These are phyloP conservation scores for Urophycis tenuis DNA, from an alignment of 2,797 vertebrate genomes.

Conservation along the genomic window DNA sequence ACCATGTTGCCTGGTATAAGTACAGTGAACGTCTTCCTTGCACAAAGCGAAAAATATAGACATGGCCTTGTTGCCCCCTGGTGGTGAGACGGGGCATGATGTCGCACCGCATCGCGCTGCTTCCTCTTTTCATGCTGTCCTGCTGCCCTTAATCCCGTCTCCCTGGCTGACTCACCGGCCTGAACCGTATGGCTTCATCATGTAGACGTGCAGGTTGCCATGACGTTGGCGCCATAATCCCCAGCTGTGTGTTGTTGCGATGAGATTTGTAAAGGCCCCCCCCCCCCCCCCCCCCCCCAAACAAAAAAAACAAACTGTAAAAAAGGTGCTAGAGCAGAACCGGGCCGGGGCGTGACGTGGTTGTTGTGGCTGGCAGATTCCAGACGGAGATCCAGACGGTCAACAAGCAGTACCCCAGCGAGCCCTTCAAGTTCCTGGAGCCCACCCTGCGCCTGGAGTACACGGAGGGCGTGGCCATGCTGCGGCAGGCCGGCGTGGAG, in stretches of 20 bases:
- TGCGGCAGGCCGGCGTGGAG: slow-evolving; percentile 87
- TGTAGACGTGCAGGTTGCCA: neutral
- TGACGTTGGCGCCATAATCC: neutral
- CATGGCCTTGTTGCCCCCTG: slow-evolving; percentile 46
- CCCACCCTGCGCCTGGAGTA: slow-evolving; percentile 93
- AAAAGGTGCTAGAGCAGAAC: too few species aligned
- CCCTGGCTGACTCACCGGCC: neutral
- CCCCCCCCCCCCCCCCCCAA: too few species aligned
- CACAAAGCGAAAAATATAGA: slow-evolving; percentile 8
- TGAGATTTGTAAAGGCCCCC: neutral
- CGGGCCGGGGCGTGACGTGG: too few species aligned
- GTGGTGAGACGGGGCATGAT: slow-evolving; percentile 35
- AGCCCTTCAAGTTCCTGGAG: slow-evolving; percentile 97
- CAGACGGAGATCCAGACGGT: slow-evolving; percentile 95
- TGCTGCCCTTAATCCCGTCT: neutral
- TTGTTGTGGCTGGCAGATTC: slow-evolving; percentile 67
- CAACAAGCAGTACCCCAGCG: slow-evolving; percentile 89
- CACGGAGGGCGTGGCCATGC: slow-evolving; percentile 87
- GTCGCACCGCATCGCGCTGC: neutral
- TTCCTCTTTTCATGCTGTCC: neutral
- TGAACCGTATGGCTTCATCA: neutral
- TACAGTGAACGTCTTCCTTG: slow-evolving; percentile 4
- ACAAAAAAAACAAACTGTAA: neutral
- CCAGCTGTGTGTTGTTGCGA: neutral
- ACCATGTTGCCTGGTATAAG: neutral